Percentiles rank a stretch among this genome's conserved stretches.
Conservation (phyloP, 2,113 vertebrate species). For the Sylvilagus bachmani region DNA sequence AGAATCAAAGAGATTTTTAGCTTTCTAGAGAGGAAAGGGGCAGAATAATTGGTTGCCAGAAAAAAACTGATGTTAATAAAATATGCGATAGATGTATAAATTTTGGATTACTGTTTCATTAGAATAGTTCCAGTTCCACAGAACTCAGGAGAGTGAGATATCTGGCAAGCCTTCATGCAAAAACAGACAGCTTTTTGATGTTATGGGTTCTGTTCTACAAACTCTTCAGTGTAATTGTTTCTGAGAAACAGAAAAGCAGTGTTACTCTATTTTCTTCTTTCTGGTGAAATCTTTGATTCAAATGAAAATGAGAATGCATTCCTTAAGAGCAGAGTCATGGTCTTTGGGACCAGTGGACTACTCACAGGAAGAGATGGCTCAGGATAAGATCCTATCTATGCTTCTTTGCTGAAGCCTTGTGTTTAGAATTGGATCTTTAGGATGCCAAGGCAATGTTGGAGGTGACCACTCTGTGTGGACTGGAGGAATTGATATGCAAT, state of each 20-base stretch:
- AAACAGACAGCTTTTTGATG: neutral
- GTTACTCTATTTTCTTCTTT: slow-evolving; percentile 44
- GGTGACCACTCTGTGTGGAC: neutral
- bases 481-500: neutral
- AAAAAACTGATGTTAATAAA: neutral
- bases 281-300: slow-evolving; percentile 48
- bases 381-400: neutral
- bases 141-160: neutral
- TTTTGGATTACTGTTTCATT: neutral
- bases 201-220: neutral
- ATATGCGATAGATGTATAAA: neutral
- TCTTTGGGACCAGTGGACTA: neutral
- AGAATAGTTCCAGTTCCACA: neutral
- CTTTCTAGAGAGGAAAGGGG: neutral
- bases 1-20: neutral
- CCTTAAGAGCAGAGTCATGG: neutral
- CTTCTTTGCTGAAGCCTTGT: neutral
- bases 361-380: neutral
- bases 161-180: neutral
- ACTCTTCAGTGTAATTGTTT: neutral
- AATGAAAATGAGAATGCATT: slow-evolving; percentile 15
- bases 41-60: neutral
- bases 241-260: neutral
- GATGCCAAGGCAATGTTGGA: neutral
- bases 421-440: neutral